Evolutionary conservation across 2,797 vertebrate genomes (phyloP), one percentile per base, ranked within the genome.

Genomic region (Varecia variegata): DNA sequence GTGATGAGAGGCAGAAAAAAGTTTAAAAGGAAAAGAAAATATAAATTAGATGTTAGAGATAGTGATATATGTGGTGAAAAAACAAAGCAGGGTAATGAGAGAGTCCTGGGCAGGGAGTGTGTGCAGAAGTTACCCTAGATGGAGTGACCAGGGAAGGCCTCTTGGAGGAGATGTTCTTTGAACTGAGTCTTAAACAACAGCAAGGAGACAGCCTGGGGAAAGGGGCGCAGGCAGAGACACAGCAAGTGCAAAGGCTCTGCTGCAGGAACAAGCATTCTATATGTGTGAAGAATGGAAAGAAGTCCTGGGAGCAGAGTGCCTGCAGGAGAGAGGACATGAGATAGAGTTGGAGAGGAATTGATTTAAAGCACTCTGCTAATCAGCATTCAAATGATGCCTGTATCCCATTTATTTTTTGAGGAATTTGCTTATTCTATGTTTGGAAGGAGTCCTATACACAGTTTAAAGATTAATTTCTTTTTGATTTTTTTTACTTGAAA

Each of bases 401-500:
- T 14, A 1, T 17, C 81, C 60, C 79, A 13, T 18, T 74, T 65
- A 30, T 21, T 45, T 82, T 84, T 45, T 71, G 47, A 86, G 25
- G 47, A 45, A 83, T n/a, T 68, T 87, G 35, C 43, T 84, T 65
- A 79, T 76, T 83, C 67, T 87, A 7, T 71, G 32, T 83, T 92
- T 97, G 62, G 17, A 50, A 14, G 45, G 88, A 86, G 20, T 70
- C 58, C 85, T 76, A 71, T 35, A 17, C 1, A 56, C 9, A 32
- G 21, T 73, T 92, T 81, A 79, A 65, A n/a, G 32, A 65, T n/a
- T 62, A 32, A 62, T 76, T 71, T 93, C 47, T 58, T 84, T 90
- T 56, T 50, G 38, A 47, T 88, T 93, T n/a, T 43, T 77, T 88
- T 67, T 30, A 20, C 54, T 85, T 88, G 15, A 70, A 89, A 95